phyloP scores from a whole-genome alignment of 2,797 vertebrate genomes.

The Lepus oiostolus region DNA sequence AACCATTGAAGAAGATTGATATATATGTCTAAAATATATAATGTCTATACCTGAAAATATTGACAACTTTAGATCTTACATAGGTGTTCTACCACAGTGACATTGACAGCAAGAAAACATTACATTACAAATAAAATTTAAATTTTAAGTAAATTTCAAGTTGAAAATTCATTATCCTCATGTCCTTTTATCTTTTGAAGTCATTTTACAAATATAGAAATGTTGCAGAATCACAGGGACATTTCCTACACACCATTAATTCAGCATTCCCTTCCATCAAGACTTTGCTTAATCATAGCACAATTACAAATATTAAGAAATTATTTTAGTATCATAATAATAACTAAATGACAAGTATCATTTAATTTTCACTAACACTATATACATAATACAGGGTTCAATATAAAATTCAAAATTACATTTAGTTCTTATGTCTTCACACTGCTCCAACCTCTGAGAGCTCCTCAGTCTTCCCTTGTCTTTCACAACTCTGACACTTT shows the following conservation, averaged over 20 bases:
- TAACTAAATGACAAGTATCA: not conserved
- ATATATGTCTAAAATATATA: not conserved
- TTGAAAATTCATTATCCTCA: not conserved
- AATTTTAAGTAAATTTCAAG: slow-evolving; percentile 1
- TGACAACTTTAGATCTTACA: not conserved
- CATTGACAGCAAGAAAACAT: not conserved
- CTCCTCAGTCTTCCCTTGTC: not conserved
- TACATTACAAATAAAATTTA: not conserved
- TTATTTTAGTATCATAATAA: not conserved
- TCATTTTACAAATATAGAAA: not conserved
- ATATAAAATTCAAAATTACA: not conserved
- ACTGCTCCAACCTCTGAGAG: not conserved
- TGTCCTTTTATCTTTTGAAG: not conserved
- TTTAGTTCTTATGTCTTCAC: not conserved
- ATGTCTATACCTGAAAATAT: not conserved
- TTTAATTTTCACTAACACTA: not conserved
- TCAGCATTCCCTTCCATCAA: not conserved
- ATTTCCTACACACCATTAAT: not conserved
- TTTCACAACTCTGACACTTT: not conserved
- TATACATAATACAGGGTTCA: not conserved
- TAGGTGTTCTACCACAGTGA: not conserved
- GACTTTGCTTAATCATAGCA: not conserved
- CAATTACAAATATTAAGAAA: not conserved
- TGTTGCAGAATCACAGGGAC: not conserved
- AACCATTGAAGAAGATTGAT: not conserved